Evolutionary conservation across 2,888 invertebrate genomes (phyloP).

Genomic region (Margaritifera margaritifera): DNA sequence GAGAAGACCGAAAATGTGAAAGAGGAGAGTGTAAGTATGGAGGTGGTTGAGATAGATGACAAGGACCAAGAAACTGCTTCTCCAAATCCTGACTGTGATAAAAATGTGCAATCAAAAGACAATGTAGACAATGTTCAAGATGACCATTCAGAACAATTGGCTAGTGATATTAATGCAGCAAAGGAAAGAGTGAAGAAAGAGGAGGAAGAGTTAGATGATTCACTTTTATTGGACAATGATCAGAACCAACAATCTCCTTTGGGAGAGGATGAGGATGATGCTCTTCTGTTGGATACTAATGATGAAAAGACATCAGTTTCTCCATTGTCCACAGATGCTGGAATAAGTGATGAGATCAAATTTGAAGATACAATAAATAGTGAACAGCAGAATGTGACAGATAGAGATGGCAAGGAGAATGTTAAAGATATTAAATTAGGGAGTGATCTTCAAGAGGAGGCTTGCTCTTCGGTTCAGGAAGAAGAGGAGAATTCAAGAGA

Average conservation of each 20-base stretch:
- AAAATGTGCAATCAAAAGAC: conserved; percentile 3
- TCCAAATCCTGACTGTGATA: background rate
- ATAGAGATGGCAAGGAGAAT: conserved; percentile 4
- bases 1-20: too few relatives aligned
- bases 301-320: too few relatives aligned
- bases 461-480: conserved; percentile 2
- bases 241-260: background rate
- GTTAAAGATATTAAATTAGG: conserved; percentile 8
- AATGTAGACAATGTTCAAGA: conserved; percentile 2
- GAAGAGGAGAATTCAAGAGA: conserved; percentile 4
- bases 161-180: conserved; percentile 1
- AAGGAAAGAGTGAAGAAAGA: conserved; percentile 2
- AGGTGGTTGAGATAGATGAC: conserved; percentile 6
- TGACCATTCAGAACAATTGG: too few relatives aligned
- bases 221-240: background rate
- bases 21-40: background rate
- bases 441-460: background rate
- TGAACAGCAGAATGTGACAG: background rate
- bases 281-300: background rate
- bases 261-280: conserved; percentile 2
- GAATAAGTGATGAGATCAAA: too few relatives aligned
- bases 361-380: too few relatives aligned
- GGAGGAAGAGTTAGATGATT: background rate
- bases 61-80: background rate
- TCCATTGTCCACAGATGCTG: too few relatives aligned